Conservation (phyloP, 2,888 invertebrate genomes). For the Athalia rosae region DNA sequence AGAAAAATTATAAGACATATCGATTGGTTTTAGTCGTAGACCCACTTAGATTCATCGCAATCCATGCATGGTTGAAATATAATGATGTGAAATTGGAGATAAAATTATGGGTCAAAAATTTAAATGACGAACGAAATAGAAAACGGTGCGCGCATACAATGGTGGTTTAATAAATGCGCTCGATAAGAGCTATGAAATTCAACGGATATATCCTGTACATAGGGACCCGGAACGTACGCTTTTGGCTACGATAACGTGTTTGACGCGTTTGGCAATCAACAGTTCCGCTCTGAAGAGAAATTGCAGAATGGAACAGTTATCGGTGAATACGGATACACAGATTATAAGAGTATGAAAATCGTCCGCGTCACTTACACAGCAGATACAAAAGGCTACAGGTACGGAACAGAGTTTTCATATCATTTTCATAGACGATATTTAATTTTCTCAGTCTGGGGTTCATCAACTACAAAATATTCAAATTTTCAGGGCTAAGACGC, state of each 20-base stretch:
- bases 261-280: constrained; percentile 80
- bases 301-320: constrained; percentile 82
- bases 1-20: too few relatives aligned
- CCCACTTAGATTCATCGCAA: too few relatives aligned
- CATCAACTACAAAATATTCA: not conserved
- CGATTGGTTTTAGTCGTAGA: too few relatives aligned
- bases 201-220: constrained; percentile 17
- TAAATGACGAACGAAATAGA: too few relatives aligned
- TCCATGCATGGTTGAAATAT: too few relatives aligned
- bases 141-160: too few relatives aligned
- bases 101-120: too few relatives aligned
- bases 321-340: constrained; percentile 82
- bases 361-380: constrained; percentile 51
- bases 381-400: constrained; percentile 54
- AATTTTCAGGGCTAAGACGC: constrained; percentile 44
- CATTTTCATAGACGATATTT: not conserved
- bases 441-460: not conserved
- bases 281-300: constrained; percentile 83
- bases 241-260: constrained; percentile 82
- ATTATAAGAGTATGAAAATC: constrained; percentile 48
- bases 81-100: too few relatives aligned
- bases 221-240: constrained; percentile 81
- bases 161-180: too few relatives aligned
- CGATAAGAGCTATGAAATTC: too few relatives aligned
- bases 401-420: not conserved